These are phyloP conservation scores for Lordiphosa clarofinis DNA, from an alignment of 1,140 invertebrate species.

Conservation along the genomic window DNA sequence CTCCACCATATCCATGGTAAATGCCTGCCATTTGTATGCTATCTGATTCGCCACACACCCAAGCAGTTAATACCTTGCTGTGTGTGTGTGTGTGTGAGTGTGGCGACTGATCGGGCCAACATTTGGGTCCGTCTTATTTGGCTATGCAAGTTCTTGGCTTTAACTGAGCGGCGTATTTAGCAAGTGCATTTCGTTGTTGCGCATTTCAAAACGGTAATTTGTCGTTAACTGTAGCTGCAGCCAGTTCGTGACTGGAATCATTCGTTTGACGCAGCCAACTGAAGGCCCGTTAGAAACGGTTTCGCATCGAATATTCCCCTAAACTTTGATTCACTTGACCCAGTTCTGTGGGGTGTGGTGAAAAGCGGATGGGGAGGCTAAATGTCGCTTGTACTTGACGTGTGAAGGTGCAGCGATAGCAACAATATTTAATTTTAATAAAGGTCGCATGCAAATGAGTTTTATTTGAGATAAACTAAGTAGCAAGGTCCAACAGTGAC, in stretches of 20 bases:
- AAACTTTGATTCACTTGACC: slow-evolving; percentile 11
- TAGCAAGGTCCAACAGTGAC: slow-evolving; percentile 28
- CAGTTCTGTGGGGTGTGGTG: slow-evolving; percentile 25
- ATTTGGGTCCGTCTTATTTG: slow-evolving; percentile 42
- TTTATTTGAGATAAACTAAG: slow-evolving; percentile 3
- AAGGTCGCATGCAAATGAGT: slow-evolving; percentile 50
- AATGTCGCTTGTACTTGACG: slow-evolving; percentile 32
- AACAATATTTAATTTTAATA: slow-evolving; percentile 23
- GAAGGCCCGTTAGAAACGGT: slow-evolving; percentile 53
- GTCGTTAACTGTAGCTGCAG: slow-evolving; percentile 46
- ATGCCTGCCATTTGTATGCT: slow-evolving; percentile 61
- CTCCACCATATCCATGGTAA: slow-evolving; percentile 23
- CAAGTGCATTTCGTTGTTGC: slow-evolving; percentile 57
- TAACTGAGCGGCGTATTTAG: slow-evolving; percentile 39
- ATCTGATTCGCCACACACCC: slow-evolving; percentile 47
- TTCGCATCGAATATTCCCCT: slow-evolving; percentile 26
- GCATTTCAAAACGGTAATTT: slow-evolving; percentile 63
- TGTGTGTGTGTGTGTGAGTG: slow-evolving; percentile 28
- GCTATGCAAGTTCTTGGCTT: slow-evolving; percentile 48
- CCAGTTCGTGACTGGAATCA: slow-evolving; percentile 67
- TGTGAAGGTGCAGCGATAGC: slow-evolving; percentile 22
- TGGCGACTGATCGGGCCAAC: slow-evolving; percentile 16
- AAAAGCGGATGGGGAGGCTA: slow-evolving; percentile 34
- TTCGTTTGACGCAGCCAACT: slow-evolving; percentile 27
- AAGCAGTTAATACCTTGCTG: slow-evolving; percentile 16